Conservation (phyloP, 1,140 invertebrate species). For the Heterodera schachtii region DNA sequence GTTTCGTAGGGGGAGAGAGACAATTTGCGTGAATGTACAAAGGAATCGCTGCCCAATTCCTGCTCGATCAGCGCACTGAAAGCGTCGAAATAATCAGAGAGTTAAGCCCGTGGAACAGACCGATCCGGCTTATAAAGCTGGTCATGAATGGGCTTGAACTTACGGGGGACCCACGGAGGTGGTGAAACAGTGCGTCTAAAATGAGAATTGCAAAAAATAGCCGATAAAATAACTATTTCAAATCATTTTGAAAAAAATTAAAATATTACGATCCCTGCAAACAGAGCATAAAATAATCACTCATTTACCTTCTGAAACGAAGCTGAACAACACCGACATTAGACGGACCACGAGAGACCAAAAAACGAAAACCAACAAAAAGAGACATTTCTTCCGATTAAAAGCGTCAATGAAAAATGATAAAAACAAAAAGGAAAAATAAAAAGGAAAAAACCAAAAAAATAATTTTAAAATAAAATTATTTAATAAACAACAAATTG, state of each 20-base stretch:
- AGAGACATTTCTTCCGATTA: background rate
- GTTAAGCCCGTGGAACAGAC: conserved; percentile 6
- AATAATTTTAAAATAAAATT: background rate
- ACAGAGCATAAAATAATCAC: background rate
- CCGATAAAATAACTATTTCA: too few species aligned
- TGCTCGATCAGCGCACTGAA: background rate
- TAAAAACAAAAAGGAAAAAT: background rate
- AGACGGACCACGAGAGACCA: background rate
- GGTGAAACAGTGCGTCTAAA: conserved; percentile 28
- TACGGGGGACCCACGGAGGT: conserved; percentile 38
- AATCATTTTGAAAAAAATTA: too few species aligned
- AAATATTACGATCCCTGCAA: too few species aligned
- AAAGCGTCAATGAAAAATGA: conserved; percentile 20
- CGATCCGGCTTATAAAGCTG: conserved; percentile 32
- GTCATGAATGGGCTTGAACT: conserved; percentile 11
- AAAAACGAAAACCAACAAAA: background rate
- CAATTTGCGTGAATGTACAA: background rate
- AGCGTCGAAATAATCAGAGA: background rate
- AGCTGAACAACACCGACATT: conserved; percentile 20
- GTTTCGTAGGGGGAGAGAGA: background rate
- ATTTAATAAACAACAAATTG: conserved; percentile 11
- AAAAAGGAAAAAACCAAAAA: background rate
- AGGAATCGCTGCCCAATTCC: background rate
- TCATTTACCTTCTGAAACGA: conserved; percentile 17
- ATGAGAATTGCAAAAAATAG: too few species aligned